Evolutionary conservation across 2,113 vertebrate species (phyloP).

Genomic region (Bos indicus): DNA sequence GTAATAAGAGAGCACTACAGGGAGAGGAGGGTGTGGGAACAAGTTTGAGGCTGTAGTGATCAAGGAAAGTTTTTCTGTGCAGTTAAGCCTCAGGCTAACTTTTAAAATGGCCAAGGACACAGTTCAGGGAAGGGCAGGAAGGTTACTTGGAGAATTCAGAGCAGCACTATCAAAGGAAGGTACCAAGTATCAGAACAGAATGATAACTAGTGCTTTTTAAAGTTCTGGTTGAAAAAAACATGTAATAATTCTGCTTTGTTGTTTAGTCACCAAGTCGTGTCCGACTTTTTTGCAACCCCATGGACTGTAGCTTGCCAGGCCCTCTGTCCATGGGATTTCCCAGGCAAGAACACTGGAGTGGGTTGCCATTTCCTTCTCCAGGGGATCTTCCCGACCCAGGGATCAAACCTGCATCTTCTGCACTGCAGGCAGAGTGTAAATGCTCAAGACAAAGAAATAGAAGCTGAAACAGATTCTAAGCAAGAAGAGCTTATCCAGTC

Average conservation of each 20-base stretch:
- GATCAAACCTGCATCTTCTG: background rate
- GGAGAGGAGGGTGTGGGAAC: background rate
- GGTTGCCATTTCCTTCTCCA: background rate
- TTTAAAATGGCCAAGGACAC: background rate
- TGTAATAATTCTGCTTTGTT: background rate
- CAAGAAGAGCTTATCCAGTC: background rate
- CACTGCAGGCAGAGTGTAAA: background rate
- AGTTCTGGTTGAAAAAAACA: background rate
- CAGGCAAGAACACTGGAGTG: background rate
- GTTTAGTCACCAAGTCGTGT: background rate
- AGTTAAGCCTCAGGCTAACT: slow-evolving; percentile 10
- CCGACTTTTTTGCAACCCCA: background rate
- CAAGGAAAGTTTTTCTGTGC: background rate
- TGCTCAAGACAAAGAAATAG: background rate
- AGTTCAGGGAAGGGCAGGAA: background rate
- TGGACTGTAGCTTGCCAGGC: background rate
- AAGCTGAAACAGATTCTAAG: slow-evolving; percentile 3
- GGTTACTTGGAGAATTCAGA: background rate
- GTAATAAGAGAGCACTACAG: background rate
- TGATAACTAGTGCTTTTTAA: background rate
- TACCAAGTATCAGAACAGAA: background rate
- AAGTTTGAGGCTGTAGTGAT: background rate
- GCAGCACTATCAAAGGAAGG: slow-evolving; percentile 8
- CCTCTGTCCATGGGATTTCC: background rate
- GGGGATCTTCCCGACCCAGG: background rate